These are phyloP conservation scores for Polypedilum pembai DNA, from an alignment of 1,140 invertebrate species.

Conservation along the genomic window DNA sequence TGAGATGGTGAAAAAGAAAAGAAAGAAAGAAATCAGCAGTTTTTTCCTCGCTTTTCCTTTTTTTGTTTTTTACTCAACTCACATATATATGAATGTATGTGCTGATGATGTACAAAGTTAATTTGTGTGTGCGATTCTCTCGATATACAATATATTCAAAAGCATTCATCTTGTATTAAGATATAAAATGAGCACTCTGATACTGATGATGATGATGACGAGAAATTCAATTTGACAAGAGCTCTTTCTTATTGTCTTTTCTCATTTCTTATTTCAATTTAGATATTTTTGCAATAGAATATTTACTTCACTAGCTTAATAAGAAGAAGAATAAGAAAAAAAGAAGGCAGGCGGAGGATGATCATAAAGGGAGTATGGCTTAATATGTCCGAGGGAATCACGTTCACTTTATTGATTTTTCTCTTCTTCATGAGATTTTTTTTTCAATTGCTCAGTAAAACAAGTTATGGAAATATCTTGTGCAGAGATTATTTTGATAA, in stretches of 20 bases:
- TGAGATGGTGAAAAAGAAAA: not conserved
- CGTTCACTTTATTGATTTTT: conserved; percentile 12
- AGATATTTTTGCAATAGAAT: not conserved
- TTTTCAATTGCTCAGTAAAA: too few relatives aligned
- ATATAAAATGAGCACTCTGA: not conserved
- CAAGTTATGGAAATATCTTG: too few relatives aligned
- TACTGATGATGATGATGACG: not conserved
- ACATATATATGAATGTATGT: not conserved
- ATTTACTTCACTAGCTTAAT: not conserved
- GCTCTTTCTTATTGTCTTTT: not conserved
- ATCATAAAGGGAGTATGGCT: not conserved
- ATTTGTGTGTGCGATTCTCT: not conserved
- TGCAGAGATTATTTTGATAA: too few relatives aligned
- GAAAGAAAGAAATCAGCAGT: conserved; percentile 1
- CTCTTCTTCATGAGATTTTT: not conserved
- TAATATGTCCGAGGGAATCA: conserved; percentile 7
- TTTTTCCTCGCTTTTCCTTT: not conserved
- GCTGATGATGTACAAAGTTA: conserved; percentile 17
- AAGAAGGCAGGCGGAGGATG: too few relatives aligned
- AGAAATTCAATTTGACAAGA: not conserved
- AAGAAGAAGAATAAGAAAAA: too few relatives aligned
- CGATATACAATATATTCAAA: not conserved
- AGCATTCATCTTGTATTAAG: not conserved
- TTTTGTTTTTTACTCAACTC: not conserved
- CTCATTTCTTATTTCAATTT: conserved; percentile 1